Base-by-base conservation (phyloP, 2,797 vertebrate genomes). In the Emys orbicularis region DNA sequence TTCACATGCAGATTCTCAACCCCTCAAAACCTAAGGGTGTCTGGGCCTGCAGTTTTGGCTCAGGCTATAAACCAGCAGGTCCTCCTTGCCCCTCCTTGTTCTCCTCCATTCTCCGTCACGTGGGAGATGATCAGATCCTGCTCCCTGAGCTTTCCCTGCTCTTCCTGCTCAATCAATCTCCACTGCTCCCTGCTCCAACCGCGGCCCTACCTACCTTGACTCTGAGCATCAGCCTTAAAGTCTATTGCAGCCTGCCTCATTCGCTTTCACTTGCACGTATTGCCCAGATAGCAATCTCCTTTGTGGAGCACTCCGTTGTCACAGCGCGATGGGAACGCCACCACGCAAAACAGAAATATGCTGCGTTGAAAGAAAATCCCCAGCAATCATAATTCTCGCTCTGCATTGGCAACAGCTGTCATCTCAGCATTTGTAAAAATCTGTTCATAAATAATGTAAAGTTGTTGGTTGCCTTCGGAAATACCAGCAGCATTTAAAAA, bases 381-480 rank as follows among this genome's bases (percentile, higher is more conserved):
- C 81, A 91, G 91, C 41, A 7, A 52, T 25, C 25, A 88, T 13
- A 4, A 84, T 72, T 92, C 81, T 77, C 86, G 86, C 94, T 49
- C 86, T 1, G 79, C 93, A 80, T 54, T 89, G 94, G 89, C 94
- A 91, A 94, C 92, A 94, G 91, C 93, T 93, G 87, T 74, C 94
- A 90, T 88, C 91, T 37, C 96, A 94, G 94, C 92, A 84, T 87
- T 97, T 88, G 96, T 96, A 95, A 88, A 95, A 96, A 88, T 96
- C 95, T 57, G 54, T 87, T 87, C 96, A 96, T 97, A 96, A 97
- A 97, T 97, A 97, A 97, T 97, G 95, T 94, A 96, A 59, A 96
- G 91, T 93, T 94, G 95, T 94, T 96, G 90, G 95, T 96, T 95
- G 95, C 95, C 94, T 92, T 95, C 92, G 92, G 95, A 97, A 96